Percentiles rank a stretch among this genome's conserved stretches.
These are phyloP conservation scores for Notarius lentiginosus DNA, from an alignment of 2,113 vertebrate species.

Conservation along the genomic window DNA sequence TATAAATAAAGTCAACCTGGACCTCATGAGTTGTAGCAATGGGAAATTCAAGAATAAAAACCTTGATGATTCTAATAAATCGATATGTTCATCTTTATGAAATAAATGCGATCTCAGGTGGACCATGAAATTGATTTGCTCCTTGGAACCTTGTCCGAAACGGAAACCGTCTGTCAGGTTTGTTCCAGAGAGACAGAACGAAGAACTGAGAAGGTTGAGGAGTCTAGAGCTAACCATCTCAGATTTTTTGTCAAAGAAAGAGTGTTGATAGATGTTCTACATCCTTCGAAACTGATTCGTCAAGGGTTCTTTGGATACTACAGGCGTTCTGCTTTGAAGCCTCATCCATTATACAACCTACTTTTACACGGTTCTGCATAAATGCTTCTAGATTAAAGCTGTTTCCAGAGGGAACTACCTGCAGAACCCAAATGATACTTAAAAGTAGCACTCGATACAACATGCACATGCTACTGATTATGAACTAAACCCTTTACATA, in stretches of 20 bases:
- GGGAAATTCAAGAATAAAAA: neutral
- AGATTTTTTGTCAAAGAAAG: no score
- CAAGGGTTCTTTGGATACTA: neutral
- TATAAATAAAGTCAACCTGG: neutral
- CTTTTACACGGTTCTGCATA: neutral
- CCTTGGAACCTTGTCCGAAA: neutral
- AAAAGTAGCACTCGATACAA: neutral
- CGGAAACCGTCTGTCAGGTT: neutral
- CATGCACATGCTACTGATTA: neutral
- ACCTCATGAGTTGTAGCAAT: neutral
- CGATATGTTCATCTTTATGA: neutral
- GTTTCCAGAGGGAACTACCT: neutral
- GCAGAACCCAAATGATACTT: neutral
- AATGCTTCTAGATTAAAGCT: neutral
- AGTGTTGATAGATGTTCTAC: neutral
- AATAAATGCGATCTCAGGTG: neutral
- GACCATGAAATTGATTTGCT: neutral
- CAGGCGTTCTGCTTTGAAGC: neutral
- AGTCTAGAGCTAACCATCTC: neutral
- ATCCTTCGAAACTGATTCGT: neutral
- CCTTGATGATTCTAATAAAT: neutral
- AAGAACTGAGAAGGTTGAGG: neutral
- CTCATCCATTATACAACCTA: neutral
- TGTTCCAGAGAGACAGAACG: neutral
- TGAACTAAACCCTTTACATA: neutral